Base-by-base conservation (phyloP, 1,140 invertebrate species). In the Brachionus koreanus region DNA sequence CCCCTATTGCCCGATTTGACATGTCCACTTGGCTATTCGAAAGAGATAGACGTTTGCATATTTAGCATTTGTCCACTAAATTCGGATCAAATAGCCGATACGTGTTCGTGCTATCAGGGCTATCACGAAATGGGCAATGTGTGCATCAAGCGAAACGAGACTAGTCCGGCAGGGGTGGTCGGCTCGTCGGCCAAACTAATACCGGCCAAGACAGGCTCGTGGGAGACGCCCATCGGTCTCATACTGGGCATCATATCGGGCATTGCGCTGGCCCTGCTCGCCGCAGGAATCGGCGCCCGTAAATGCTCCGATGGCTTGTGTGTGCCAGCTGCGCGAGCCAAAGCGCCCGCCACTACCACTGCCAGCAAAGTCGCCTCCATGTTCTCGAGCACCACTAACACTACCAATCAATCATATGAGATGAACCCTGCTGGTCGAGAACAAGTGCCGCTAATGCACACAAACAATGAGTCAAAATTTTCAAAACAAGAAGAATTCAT, bases 51-150 rank as follows among this genome's bases (percentile, higher is more conserved):
- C 12, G 16, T 79, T 2, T 79, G 76, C n/a, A 43, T 79, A 19
- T 79, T 79, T n/a, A 39, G 35, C 12, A 79, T 79, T 39, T 79
- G 76, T 65, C 76, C 76, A 25, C 39, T 79, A 9, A 57, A 79
- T 65, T 79, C 76, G 25, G 76, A 79, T 63, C 76, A 79, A 79
- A 79, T 79, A 79, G 29, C 76, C 12, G 76, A 79, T 42, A 35
- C 61, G 7, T 79, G 76, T 79, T 42, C 49, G 9, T 79, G 76
- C 35, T 79, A 79, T 37, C 76, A 79, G n/a, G 76, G 76, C 10
- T 79, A 61, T 19, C 39, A 61, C 1, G 29, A 79, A 35, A 39
- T 61, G 33, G 39, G 37, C 9, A 61, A 63, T 63, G n/a, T 1
- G 6, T 79, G 76, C 39, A 43, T 79, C 10, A 79, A 61, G 12